A percentile compares a stretch with the other conserved stretches of the same genome.
These are phyloP conservation scores for Brachionus sp. DNA, from an alignment of 1,140 invertebrate species.

Conservation along the genomic window DNA sequence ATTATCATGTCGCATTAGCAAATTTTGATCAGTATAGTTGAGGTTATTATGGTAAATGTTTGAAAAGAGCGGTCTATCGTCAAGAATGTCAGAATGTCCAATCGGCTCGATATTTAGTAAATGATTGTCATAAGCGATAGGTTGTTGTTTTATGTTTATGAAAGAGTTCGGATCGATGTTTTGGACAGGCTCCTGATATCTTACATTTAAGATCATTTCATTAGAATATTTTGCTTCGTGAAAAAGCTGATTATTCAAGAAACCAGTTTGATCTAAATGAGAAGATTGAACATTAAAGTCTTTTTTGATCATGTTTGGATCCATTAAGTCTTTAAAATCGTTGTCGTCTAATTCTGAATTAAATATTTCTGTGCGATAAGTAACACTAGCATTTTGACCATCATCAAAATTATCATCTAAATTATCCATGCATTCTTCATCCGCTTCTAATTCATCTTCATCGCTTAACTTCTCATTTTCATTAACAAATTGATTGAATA, in stretches of 20 bases:
- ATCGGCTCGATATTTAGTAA: background rate
- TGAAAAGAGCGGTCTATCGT: background rate
- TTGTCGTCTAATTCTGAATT: slow-evolving; percentile 18
- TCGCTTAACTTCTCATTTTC: background rate
- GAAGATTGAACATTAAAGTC: background rate
- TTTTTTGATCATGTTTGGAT: slow-evolving; percentile 20
- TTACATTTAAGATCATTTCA: background rate
- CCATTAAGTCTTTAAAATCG: background rate
- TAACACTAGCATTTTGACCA: background rate
- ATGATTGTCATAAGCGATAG: background rate
- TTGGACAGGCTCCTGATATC: background rate
- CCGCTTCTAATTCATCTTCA: background rate
- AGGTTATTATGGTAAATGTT: background rate
- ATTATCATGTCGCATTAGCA: background rate
- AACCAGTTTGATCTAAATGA: background rate
- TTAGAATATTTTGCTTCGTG: slow-evolving; percentile 1
- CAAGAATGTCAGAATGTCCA: background rate
- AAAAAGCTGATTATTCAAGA: background rate
- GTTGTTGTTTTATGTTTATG: background rate
- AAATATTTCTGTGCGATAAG: slow-evolving; percentile 22
- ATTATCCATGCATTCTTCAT: background rate
- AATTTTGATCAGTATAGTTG: background rate
- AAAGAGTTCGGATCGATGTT: background rate
- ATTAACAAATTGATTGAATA: background rate
- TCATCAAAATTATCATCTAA: background rate